Base-by-base conservation (phyloP, 2,797 vertebrate genomes). In the Eulemur rubriventer region DNA sequence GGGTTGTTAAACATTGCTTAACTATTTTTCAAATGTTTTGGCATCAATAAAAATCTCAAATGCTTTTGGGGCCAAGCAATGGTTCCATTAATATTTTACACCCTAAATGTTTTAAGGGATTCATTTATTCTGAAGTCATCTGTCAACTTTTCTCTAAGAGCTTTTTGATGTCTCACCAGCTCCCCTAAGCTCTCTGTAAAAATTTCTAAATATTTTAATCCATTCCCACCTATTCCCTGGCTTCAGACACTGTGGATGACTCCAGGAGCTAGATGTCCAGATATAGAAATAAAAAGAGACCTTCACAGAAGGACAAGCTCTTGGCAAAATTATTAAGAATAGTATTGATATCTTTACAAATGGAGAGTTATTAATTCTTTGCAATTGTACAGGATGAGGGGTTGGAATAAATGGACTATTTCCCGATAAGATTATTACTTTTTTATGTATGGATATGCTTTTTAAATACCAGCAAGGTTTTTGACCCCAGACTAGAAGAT, bases 61-160 rank as follows among this genome's bases (percentile, higher is more conserved):
- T 93, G 76, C 28, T 84, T 96, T 78, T 48, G 55, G 78, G 79
- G 70, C 89, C 86, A 95, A 69, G 65, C 33, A 52, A 26, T 93
- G 22, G 9, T 90, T 95, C 76, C 94, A 96, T 97, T 96, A 97
- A 96, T 97, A 95, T 97, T 96, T 97, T 94, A 97, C 4, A 96
- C 55, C 72, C 78, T 91, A 89, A 76, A 93, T 95, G 46, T 97
- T 95, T 96, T 94, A 81, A 96, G 75, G 76, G 65, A 93, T 89
- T 91, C 38, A 28, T 96, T 97, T 94, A 94, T 95, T 94, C 85
- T 96, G 57, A 96, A 96, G 38, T 92, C 76, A 91, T 89, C 57
- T 96, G 79, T 88, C 41, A 4, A 65, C 52, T 96, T 73, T 88
- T 89, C 88, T 91, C 79, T 97, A 91, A 92, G 88, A 96, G 86